Percentiles rank a stretch among this genome's conserved stretches.
Conservation (phyloP, 37 sponge, comb jelly and placozoan species). For the Amphimedon queenslandica region DNA sequence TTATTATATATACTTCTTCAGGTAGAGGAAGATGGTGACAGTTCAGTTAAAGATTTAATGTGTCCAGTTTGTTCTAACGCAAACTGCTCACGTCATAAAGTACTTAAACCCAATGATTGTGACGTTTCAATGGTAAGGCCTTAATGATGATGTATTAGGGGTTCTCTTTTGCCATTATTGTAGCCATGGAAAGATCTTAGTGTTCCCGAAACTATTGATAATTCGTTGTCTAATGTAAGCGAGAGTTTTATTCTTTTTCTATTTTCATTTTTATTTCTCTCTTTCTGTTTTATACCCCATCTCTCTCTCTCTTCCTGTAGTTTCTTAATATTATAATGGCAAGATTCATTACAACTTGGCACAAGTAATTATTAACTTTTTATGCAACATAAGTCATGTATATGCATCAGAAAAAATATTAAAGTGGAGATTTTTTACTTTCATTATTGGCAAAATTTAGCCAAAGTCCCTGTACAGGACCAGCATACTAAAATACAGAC, state of each 20-base stretch:
- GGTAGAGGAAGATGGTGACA: not conserved
- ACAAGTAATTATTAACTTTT: conserved; percentile 28
- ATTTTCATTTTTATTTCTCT: too few relatives aligned
- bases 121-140: not conserved
- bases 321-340: conserved; percentile 50
- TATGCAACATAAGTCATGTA: not conserved
- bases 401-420: too few relatives aligned
- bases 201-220: conserved; percentile 29
- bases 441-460: too few relatives aligned
- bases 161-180: too few relatives aligned
- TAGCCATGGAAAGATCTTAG: conserved; percentile 44
- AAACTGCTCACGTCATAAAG: not conserved
- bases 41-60: not conserved
- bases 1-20: not conserved
- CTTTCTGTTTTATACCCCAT: too few relatives aligned
- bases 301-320: too few relatives aligned
- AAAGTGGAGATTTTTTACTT: too few relatives aligned
- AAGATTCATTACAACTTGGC: conserved; percentile 61
- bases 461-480: too few relatives aligned
- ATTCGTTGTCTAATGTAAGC: conserved; percentile 26
- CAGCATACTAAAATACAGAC: too few relatives aligned
- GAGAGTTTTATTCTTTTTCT: too few relatives aligned
- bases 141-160: too few relatives aligned
- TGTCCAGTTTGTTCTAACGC: conserved; percentile 1
- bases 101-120: not conserved